Evolutionary conservation across 2,113 vertebrate genomes (phyloP).

Genomic region (Vireo altiloquus): DNA sequence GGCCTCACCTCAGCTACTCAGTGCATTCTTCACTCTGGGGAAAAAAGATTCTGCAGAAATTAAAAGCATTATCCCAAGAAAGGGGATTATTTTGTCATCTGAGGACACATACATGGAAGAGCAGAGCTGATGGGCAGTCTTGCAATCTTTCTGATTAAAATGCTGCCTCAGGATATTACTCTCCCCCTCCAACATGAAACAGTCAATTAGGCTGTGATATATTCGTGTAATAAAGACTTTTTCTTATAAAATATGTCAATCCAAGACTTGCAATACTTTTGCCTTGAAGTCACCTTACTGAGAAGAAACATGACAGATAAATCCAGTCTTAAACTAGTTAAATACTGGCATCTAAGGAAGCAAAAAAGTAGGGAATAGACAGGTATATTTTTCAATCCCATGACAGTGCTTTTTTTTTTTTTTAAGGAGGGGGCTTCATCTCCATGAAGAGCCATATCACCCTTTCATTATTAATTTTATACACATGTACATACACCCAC

Average conservation of each 20-base stretch:
- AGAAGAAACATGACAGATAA: constrained; percentile 17
- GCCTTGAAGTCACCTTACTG: constrained; percentile 2
- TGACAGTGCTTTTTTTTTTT: neutral
- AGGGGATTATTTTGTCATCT: constrained; percentile 23
- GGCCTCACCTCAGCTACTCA: neutral
- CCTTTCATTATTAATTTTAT: neutral
- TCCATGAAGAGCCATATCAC: neutral
- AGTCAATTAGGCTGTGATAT: constrained; percentile 45
- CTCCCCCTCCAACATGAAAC: neutral
- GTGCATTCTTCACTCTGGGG: neutral
- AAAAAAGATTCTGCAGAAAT: neutral
- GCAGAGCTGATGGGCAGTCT: neutral
- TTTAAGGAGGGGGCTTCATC: neutral
- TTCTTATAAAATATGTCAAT: constrained; percentile 20
- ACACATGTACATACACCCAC: neutral
- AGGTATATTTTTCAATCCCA: neutral
- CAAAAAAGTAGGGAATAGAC: neutral
- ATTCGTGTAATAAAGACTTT: constrained; percentile 26
- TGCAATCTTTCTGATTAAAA: constrained; percentile 42
- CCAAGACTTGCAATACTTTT: neutral
- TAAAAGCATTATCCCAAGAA: constrained; percentile 2
- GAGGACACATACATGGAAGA: neutral
- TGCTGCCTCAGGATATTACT: constrained; percentile 19
- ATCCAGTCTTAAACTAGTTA: constrained; percentile 2
- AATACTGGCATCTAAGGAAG: neutral